Base-by-base conservation (phyloP, 2,113 vertebrate species). In the Myrmecophaga tridactyla region DNA sequence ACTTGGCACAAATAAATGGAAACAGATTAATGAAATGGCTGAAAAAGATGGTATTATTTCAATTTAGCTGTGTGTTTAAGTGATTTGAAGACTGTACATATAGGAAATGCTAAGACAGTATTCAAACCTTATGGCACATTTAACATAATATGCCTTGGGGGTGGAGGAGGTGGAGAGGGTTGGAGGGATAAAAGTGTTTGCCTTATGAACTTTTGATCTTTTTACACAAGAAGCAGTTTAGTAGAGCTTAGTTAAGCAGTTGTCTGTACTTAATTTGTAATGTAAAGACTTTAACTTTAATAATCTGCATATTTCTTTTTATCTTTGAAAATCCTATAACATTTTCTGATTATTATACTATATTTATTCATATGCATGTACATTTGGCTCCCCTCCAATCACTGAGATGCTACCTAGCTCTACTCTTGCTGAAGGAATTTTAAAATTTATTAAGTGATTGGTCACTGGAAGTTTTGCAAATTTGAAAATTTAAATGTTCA, bases 11-110 rank as follows among this genome's bases (percentile, higher is more conserved):
- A 84, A 58, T 51, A 62, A 84, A 58, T 51, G 36, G 70, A 92
- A 96, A 56, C 15, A 84, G 53, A 81, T 77, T 63, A 89, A 85
- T 58, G 39, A 48, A 72, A 81, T 69, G 81, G 34, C 86, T 87
- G 85, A 36, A 65, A 84, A 92, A 29, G 39, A 51, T 13, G 27
- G 17, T 48, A 20, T 69, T 76, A 86, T 51, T 86, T 76, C 8
- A 67, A 39, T 85, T 72, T 34, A 82, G 39, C 78, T 86, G 56
- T 7, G 58, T 70, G 67, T 88, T 51, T 83, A 86, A 53, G 39
- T 90, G 36, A 67, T 92, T 83, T 69, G 56, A 83, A 84, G 93
- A 73, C 43, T 39, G 27, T 39, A 29, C 25, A 10, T 56, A 56
- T 56, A 56, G n/a, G 36, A 92, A 78, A 69, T 43, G 48, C 41